phyloP scores from a whole-genome alignment of 2,113 vertebrate genomes.

The Oceanodroma tethys region DNA sequence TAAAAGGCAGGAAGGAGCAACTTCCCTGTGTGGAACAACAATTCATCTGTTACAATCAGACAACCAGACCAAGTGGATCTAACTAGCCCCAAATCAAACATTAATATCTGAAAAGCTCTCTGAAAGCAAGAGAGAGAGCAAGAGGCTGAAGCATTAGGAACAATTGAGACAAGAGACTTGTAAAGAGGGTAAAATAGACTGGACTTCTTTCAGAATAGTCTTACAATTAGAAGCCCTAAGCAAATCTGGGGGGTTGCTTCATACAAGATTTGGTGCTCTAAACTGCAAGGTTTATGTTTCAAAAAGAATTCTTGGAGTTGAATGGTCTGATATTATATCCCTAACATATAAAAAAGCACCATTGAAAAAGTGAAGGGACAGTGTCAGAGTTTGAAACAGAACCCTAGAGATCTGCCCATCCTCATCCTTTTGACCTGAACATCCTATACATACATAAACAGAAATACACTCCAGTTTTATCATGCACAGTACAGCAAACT shows the following conservation, averaged over 20 bases:
- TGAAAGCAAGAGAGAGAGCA: background rate
- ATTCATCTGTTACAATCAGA: background rate
- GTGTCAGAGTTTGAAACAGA: background rate
- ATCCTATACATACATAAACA: background rate
- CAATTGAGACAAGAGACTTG: background rate
- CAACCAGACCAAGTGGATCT: background rate
- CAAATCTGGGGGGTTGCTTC: background rate
- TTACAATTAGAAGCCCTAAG: background rate
- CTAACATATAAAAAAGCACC: background rate
- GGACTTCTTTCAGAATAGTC: background rate
- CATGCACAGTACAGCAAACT: background rate
- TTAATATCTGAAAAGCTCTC: background rate
- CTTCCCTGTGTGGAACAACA: background rate
- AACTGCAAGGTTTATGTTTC: background rate
- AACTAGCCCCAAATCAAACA: background rate
- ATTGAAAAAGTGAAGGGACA: background rate
- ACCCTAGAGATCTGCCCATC: conserved; percentile 26
- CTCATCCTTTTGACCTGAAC: background rate
- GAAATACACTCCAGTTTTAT: background rate
- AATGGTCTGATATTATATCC: background rate
- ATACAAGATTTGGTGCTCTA: background rate
- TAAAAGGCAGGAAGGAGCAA: background rate
- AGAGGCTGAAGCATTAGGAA: background rate
- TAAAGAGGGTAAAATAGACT: background rate
- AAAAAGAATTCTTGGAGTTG: background rate